Evolutionary conservation across 2,113 vertebrate species (phyloP).

Genomic region (Petroica traversi): DNA sequence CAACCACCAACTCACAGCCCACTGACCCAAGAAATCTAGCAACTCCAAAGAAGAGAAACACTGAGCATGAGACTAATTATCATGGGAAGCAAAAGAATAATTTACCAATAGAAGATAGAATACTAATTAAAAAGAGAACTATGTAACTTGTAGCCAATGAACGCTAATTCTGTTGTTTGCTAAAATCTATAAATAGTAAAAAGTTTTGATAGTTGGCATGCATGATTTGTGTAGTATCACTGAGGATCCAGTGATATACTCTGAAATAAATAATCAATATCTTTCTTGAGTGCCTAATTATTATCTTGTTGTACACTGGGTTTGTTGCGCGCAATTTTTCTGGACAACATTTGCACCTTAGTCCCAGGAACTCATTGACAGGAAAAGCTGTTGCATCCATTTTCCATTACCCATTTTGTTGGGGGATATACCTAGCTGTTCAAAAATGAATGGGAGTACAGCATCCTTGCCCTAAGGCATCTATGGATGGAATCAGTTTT

Average conservation of each 20-base stretch:
- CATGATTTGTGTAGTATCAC: background rate
- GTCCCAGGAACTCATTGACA: background rate
- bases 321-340: background rate
- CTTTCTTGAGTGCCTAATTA: background rate
- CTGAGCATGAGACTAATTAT: background rate
- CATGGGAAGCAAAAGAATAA: background rate
- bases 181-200: background rate
- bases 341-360: background rate
- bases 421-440: background rate
- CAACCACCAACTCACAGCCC: rapidly evolving
- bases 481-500: rapidly evolving
- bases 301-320: background rate
- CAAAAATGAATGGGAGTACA: background rate
- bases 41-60: background rate
- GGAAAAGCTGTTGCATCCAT: background rate
- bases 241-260: background rate
- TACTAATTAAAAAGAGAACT: background rate
- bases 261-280: background rate
- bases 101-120: background rate
- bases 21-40: background rate
- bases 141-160: background rate
- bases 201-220: background rate
- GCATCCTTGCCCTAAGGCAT: background rate
- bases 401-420: background rate
- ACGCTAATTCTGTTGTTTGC: background rate